A percentile compares a stretch with the other conserved stretches of the same genome.
Conservation (phyloP, 1,140 invertebrate species). For the Chironomus striatipennis region DNA sequence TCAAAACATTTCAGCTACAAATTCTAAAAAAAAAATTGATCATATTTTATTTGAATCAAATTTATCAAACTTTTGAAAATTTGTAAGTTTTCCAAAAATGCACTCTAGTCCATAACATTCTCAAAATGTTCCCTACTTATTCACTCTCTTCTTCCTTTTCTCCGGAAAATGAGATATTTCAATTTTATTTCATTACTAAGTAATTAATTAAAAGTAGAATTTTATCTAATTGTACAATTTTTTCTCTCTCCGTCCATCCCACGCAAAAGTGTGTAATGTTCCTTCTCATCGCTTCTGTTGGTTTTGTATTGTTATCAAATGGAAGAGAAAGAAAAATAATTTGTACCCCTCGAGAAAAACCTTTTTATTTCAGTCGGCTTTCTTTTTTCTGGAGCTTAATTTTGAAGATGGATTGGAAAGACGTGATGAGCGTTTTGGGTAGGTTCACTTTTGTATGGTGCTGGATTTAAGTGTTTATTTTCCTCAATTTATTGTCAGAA, state of each 20-base stretch:
- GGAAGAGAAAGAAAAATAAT: neutral
- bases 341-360: neutral
- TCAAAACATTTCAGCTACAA: no score
- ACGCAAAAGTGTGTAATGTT: neutral
- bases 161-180: slow-evolving; percentile 1
- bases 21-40: no score
- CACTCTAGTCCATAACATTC: no score
- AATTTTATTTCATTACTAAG: slow-evolving; percentile 9
- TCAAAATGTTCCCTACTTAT: no score
- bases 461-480: no score
- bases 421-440: no score
- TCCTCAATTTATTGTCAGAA: no score
- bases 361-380: neutral
- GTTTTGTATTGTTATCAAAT: neutral
- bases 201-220: slow-evolving; percentile 4
- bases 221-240: neutral
- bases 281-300: neutral
- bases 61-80: no score
- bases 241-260: neutral
- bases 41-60: no score
- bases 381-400: neutral
- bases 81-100: no score
- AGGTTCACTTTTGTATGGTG: no score
- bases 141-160: neutral
- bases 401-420: no score